phyloP scores from a whole-genome alignment of 2,113 vertebrate genomes.

The Sminthopsis crassicaudata region DNA sequence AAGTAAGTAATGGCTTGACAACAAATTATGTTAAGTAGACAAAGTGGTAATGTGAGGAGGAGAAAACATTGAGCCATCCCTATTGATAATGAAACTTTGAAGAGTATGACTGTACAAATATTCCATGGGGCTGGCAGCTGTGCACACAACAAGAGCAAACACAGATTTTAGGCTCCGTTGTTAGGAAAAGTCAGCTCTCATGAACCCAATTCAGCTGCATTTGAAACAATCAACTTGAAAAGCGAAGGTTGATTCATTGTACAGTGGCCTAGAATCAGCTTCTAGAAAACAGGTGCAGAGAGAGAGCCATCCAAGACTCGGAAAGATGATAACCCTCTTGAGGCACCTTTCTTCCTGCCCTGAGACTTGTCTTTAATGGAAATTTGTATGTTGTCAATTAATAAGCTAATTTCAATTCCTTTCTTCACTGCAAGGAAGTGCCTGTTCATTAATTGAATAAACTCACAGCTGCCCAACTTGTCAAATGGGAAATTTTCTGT shows the following conservation, averaged over 20 bases:
- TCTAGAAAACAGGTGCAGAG: slow-evolving; percentile 58
- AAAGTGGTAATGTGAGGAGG: background rate
- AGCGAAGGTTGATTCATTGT: slow-evolving; percentile 38
- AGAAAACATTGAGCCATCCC: background rate
- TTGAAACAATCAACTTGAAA: slow-evolving; percentile 63
- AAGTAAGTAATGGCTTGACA: background rate
- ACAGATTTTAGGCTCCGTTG: slow-evolving; percentile 48
- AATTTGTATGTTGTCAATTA: slow-evolving; percentile 38
- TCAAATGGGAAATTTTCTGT: slow-evolving; percentile 59
- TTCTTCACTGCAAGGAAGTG: slow-evolving; percentile 56
- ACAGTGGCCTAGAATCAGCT: slow-evolving; percentile 38
- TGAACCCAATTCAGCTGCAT: slow-evolving; percentile 35
- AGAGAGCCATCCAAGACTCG: background rate
- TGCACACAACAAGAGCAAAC: slow-evolving; percentile 22
- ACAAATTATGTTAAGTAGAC: background rate
- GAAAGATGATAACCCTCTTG: slow-evolving; percentile 5
- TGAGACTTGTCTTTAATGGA: slow-evolving; percentile 41
- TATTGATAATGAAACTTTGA: slow-evolving; percentile 31
- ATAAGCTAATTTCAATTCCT: slow-evolving; percentile 54
- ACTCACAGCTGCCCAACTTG: slow-evolving; percentile 43
- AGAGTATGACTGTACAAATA: slow-evolving; percentile 32
- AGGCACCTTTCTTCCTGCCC: slow-evolving; percentile 12
- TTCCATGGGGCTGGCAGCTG: slow-evolving; percentile 36
- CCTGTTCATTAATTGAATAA: slow-evolving; percentile 65
- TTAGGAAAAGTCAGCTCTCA: slow-evolving; percentile 49